phyloP scores from a whole-genome alignment of 2,797 vertebrate genomes.

The Vipera ursinii region DNA sequence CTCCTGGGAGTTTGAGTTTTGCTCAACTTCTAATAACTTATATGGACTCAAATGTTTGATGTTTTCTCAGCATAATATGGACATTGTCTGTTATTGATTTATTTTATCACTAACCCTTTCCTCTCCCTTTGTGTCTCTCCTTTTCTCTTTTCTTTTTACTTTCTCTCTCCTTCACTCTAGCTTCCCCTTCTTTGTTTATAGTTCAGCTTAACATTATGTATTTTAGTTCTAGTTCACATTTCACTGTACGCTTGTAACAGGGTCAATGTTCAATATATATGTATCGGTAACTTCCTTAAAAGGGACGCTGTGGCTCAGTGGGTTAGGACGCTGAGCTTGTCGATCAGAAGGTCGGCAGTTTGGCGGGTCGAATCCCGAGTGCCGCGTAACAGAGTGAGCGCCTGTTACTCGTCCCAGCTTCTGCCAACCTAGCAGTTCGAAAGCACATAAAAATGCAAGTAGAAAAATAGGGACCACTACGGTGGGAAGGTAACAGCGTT shows the following conservation, averaged over 20 bases:
- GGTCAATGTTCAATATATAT: not conserved
- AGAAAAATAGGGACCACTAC: too few species aligned
- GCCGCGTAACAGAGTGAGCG: too few species aligned
- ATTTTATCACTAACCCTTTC: not conserved
- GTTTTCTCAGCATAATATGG: not conserved
- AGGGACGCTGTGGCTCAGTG: too few species aligned
- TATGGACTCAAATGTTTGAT: not conserved
- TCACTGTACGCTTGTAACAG: not conserved
- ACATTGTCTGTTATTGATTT: not conserved
- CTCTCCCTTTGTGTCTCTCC: not conserved
- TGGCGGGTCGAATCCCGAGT: too few species aligned
- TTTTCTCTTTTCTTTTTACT: not conserved
- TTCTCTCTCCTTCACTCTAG: not conserved
- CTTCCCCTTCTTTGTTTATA: not conserved
- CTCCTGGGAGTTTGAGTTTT: not conserved
- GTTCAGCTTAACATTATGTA: not conserved
- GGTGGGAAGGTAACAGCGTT: too few species aligned
- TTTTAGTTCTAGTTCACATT: not conserved
- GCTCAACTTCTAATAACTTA: not conserved
- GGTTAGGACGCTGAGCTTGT: too few species aligned
- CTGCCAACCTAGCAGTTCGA: too few species aligned
- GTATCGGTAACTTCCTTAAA: not conserved
- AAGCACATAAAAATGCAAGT: too few species aligned
- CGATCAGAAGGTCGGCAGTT: too few species aligned
- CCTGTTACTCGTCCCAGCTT: too few species aligned